Base-by-base conservation (phyloP, 2,888 invertebrate species). In the Synanthedon vespiformis region DNA sequence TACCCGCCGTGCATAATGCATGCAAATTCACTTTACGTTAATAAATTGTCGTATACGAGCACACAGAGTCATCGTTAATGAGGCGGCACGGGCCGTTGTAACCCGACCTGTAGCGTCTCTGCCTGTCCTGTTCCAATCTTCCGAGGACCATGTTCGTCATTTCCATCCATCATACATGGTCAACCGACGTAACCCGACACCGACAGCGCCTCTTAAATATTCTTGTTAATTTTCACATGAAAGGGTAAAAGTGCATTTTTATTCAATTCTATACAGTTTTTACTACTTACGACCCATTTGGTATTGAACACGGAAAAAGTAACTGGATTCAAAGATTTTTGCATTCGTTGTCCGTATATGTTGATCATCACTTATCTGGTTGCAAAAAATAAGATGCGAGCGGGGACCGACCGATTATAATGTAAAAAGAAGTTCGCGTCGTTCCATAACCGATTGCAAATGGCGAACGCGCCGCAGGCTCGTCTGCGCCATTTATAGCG, bases 401-500 rank as follows among this genome's bases (percentile, higher is more conserved):
- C 73, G 70, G 70, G 71, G 75, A 76, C 79, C 79, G 71, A 74
- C 77, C 79, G 85, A 84, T 85, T 85, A 84, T 84, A 85, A 80
- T 81, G 74, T 80, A 85, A 85, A 87, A 87, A 85, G 80, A 81
- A 78, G 76, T 81, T 75, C 77, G 80, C 75, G 75, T 72, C 84
- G 83, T 83, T 81, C 85, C 85, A 85, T 85, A 86, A 86, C 80
- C 77, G 85, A 82, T 86, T 84, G 86, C 84, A 87, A 87, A 87
- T 86, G 82, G 82, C 80, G 75, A 80, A 73, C 71, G 85, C 86
- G 85, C 86, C 85, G 58, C 62, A 70, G 82, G 80, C 78, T 62
- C 63, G 68, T 64, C 68, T 68, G 72, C 69, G 75, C 84, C 86
- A 75, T 84, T 85, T 87, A 82, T 80, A 83, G 85, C 77, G 65